A percentile compares a stretch with the other conserved stretches of the same genome.
Conservation (phyloP, 2,113 vertebrate species). For the Dromiciops gliroides region DNA sequence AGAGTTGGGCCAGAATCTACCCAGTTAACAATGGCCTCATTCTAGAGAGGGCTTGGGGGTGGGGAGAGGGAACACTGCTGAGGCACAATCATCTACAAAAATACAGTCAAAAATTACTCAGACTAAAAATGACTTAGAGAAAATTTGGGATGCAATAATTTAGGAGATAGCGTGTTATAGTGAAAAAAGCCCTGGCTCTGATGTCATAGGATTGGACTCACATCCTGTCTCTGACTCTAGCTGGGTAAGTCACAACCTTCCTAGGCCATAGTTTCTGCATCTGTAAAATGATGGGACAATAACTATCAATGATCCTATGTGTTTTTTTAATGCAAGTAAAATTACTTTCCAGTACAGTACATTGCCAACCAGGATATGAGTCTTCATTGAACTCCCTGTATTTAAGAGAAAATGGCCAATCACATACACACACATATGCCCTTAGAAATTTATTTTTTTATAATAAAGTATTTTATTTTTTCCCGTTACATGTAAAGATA, state of each 20-base stretch:
- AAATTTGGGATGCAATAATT: background rate
- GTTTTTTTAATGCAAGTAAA: background rate
- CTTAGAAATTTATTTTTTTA: too few relatives aligned
- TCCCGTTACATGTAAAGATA: too few relatives aligned
- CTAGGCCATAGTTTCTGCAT: background rate
- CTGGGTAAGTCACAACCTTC: background rate
- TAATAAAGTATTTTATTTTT: too few relatives aligned
- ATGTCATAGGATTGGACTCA: background rate
- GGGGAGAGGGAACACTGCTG: background rate
- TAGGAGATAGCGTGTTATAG: background rate
- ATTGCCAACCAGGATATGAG: background rate
- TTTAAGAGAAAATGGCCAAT: background rate
- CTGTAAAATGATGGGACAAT: background rate
- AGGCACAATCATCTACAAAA: background rate
- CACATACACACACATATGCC: too few relatives aligned
- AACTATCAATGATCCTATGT: background rate
- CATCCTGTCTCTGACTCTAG: background rate
- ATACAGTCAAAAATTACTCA: background rate
- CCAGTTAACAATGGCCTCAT: background rate
- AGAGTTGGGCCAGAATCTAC: background rate
- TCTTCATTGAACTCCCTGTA: background rate
- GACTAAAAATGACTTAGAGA: constrained; percentile 9
- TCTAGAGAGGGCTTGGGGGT: background rate
- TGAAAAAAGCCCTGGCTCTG: background rate
- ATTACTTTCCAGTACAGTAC: background rate